These are phyloP conservation scores for Acronicta psi DNA, from an alignment of 2,888 invertebrate genomes.

Conservation along the genomic window DNA sequence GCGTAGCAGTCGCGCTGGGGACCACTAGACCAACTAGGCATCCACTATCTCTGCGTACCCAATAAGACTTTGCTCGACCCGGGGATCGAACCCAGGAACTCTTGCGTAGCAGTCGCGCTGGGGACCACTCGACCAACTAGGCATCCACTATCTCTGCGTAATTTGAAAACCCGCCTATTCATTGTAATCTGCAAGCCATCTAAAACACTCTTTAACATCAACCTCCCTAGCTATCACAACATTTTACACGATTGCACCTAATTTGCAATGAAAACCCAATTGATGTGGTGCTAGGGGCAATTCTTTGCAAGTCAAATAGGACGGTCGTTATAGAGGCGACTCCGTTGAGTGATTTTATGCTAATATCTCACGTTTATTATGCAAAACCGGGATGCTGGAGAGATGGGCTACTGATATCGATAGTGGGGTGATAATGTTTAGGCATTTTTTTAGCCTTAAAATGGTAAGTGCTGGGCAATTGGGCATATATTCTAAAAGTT, in stretches of 20 bases:
- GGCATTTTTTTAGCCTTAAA: too few species aligned
- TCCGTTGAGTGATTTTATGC: slow-evolving; percentile 81
- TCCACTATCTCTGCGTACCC: too few species aligned
- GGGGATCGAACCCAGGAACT: too few species aligned
- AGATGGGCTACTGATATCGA: slow-evolving; percentile 48
- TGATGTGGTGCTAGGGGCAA: slow-evolving; percentile 60
- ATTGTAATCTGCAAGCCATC: neutral
- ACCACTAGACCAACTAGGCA: too few species aligned
- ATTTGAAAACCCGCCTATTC: neutral
- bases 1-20: too few species aligned
- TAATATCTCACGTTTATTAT: slow-evolving; percentile 83
- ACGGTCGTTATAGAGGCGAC: slow-evolving; percentile 70
- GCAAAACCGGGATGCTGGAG: slow-evolving; percentile 71
- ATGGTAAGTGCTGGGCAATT: too few species aligned
- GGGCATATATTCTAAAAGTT: too few species aligned
- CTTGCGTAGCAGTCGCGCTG: too few species aligned
- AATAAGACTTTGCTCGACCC: too few species aligned
- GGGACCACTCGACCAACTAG: too few species aligned
- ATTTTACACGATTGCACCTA: slow-evolving; percentile 48
- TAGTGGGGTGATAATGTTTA: neutral
- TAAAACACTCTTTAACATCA: neutral
- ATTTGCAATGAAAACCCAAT: slow-evolving; percentile 69
- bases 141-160: too few species aligned
- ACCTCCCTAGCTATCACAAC: slow-evolving; percentile 2
- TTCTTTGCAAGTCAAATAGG: slow-evolving; percentile 87